phyloP scores from a whole-genome alignment of 2,797 vertebrate genomes.

The Neosalanx taihuensis region DNA sequence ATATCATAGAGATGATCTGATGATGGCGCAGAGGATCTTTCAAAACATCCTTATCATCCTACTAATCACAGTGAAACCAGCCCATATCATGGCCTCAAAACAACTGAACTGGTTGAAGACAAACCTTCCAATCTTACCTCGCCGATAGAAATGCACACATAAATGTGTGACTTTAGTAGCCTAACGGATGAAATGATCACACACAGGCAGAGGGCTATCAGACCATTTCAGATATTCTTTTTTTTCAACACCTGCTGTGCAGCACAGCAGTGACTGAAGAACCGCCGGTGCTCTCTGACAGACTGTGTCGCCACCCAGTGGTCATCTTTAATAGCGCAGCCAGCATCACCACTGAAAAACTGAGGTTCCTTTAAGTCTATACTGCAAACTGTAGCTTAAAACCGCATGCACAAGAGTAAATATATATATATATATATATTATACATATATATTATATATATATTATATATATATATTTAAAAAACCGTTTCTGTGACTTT shows the following conservation, averaged over 20 bases:
- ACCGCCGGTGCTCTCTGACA: conserved; percentile 13
- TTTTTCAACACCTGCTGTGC: neutral
- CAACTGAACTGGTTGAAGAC: neutral
- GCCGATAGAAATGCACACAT: too few species aligned
- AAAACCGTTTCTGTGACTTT: too few species aligned
- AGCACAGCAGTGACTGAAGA: neutral
- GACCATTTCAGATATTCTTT: neutral
- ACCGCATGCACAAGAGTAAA: too few species aligned
- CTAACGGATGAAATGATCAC: neutral
- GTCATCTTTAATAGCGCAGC: neutral
- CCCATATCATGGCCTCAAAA: neutral
- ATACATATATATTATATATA: too few species aligned
- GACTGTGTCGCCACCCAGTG: conserved; percentile 62
- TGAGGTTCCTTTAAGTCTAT: too few species aligned
- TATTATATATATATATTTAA: too few species aligned
- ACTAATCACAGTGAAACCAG: neutral
- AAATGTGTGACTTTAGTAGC: neutral
- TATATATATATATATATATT: too few species aligned
- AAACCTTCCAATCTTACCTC: neutral
- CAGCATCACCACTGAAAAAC: neutral
- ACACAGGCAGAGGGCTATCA: neutral
- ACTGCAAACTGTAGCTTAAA: too few species aligned
- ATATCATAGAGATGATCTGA: too few species aligned
- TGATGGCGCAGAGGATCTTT: neutral
- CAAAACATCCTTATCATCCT: neutral